Percentiles rank a stretch among this genome's conserved stretches.
phyloP scores from a whole-genome alignment of 2,888 invertebrate species.

The Theristus sp. region DNA sequence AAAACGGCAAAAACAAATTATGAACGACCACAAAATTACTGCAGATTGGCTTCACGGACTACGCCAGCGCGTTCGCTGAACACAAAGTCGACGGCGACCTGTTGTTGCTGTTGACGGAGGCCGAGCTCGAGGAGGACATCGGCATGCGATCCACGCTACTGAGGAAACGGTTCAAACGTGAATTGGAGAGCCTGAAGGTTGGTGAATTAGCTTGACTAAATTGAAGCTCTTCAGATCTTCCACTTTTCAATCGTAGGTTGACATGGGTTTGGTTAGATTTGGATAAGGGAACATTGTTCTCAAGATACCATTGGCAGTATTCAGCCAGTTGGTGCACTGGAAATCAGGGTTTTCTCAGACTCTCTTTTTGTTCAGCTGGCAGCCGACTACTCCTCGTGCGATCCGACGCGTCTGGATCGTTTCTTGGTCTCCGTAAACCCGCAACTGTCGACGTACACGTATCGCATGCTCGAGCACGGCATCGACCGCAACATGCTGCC shows the following conservation, averaged over 20 bases:
- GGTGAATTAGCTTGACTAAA: neutral
- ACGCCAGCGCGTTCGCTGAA: conserved; percentile 58
- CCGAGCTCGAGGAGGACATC: conserved; percentile 72
- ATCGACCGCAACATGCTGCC: conserved; percentile 70
- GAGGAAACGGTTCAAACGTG: conserved; percentile 39
- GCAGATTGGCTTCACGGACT: conserved; percentile 63
- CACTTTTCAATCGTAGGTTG: too few species aligned
- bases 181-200: neutral
- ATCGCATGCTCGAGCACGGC: conserved; percentile 81
- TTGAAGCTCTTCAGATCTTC: too few species aligned
- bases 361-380: conserved; percentile 1
- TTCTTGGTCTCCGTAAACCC: neutral
- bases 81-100: conserved; percentile 88
- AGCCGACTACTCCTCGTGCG: neutral
- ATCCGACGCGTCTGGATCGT: neutral
- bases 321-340: too few species aligned
- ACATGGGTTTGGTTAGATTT: too few species aligned
- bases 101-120: conserved; percentile 66
- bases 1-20: too few species aligned
- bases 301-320: too few species aligned
- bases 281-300: too few species aligned
- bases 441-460: conserved; percentile 69
- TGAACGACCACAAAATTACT: too few species aligned
- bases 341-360: too few species aligned
- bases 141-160: conserved; percentile 73